phyloP scores from a whole-genome alignment of 2,797 vertebrate species.

The Sciurus carolinensis region DNA sequence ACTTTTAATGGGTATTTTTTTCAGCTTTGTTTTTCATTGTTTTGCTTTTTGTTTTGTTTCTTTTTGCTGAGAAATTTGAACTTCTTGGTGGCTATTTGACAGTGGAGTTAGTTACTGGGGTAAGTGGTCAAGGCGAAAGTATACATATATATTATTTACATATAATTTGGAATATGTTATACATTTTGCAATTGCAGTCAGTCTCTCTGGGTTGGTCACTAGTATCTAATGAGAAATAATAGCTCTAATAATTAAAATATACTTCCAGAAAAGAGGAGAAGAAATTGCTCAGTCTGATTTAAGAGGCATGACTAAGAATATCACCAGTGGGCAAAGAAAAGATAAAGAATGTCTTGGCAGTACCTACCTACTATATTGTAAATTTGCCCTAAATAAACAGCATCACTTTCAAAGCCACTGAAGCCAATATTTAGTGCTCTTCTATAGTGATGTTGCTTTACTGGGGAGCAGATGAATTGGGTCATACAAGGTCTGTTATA shows the following conservation, averaged over 20 bases:
- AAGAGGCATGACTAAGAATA: neutral
- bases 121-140: neutral
- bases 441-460: neutral
- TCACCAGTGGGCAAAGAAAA: neutral
- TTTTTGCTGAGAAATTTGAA: neutral
- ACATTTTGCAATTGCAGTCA: neutral
- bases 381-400: constrained; percentile 62
- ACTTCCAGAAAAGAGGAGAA: neutral
- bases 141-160: neutral
- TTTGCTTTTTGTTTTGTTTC: neutral
- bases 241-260: neutral
- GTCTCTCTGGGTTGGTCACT: neutral
- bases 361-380: neutral
- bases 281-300: neutral
- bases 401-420: neutral
- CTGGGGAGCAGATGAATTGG: neutral
- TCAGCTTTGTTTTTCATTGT: neutral
- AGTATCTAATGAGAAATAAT: constrained; percentile 3
- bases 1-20: neutral
- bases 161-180: neutral
- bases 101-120: neutral
- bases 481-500: neutral
- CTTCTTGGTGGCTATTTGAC: neutral
- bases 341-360: neutral
- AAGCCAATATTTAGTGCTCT: neutral